Percentiles rank a stretch among this genome's conserved stretches.
Conservation (phyloP, 2,797 vertebrate species). For the Molossus molossus region DNA sequence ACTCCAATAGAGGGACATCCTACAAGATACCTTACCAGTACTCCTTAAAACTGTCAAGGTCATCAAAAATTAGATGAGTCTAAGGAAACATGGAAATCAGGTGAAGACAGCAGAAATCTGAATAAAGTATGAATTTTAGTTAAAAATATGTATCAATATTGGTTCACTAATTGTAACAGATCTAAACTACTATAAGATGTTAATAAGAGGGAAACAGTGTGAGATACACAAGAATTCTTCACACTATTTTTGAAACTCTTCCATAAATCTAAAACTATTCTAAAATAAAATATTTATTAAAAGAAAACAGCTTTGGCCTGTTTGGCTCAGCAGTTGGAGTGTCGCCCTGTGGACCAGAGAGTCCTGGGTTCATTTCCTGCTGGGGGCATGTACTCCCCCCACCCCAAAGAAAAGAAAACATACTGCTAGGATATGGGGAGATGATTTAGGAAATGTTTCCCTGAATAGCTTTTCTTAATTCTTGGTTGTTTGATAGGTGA, state of each 20-base stretch:
- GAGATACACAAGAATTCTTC: not conserved
- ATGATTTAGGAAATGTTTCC: constrained; percentile 38
- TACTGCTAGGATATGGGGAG: not conserved
- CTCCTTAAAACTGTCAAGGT: not conserved
- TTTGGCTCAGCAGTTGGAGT: no score
- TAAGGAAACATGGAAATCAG: not conserved
- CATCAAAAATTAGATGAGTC: not conserved
- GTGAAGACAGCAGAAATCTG: constrained; percentile 1
- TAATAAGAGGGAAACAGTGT: not conserved
- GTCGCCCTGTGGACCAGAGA: no score
- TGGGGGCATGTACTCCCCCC: no score
- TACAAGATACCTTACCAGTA: not conserved
- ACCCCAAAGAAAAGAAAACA: not conserved
- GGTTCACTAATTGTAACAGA: not conserved
- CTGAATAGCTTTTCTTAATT: not conserved
- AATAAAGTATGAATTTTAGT: not conserved
- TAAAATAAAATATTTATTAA: constrained; percentile 25
- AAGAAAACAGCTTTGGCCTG: not conserved
- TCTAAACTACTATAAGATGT: not conserved
- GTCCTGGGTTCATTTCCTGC: no score
- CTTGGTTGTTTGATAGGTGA: not conserved
- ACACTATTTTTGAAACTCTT: not conserved
- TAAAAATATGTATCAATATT: not conserved
- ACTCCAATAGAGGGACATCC: not conserved
- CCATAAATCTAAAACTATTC: constrained; percentile 33